A percentile compares a stretch with the other conserved stretches of the same genome.
Conservation (phyloP, 2,888 invertebrate species). For the Callyntrura guangdongensis region DNA sequence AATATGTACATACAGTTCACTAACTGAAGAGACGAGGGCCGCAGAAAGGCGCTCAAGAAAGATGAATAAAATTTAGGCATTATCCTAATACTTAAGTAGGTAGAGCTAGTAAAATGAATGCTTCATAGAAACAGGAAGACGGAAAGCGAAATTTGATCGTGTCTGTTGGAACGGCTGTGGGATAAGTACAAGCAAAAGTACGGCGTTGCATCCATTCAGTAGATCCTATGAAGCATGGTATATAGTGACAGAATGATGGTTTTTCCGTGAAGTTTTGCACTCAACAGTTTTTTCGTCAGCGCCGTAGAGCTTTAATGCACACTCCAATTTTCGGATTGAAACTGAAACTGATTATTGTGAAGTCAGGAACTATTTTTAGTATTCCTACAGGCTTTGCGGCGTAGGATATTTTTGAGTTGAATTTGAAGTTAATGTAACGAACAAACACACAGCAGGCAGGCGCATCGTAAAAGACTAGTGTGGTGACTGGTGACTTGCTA, state of each 20-base stretch:
- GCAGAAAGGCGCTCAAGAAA: constrained; percentile 10
- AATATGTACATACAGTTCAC: background rate
- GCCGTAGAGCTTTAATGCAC: constrained; percentile 16
- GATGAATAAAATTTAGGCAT: constrained; percentile 50
- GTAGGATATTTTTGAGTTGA: constrained; percentile 76
- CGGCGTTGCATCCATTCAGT: constrained; percentile 47
- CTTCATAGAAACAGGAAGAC: constrained; percentile 7
- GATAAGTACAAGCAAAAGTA: background rate
- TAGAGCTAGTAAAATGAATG: constrained; percentile 22
- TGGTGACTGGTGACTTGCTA: background rate
- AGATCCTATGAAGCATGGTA: constrained; percentile 46
- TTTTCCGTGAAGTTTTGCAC: constrained; percentile 74
- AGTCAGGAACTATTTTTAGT: constrained; percentile 83
- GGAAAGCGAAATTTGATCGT: constrained; percentile 23
- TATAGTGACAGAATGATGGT: constrained; percentile 51
- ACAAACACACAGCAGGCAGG: background rate
- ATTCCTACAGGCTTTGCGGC: constrained; percentile 74
- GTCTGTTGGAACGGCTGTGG: constrained; percentile 1
- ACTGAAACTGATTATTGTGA: constrained; percentile 79
- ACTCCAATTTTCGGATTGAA: constrained; percentile 74
- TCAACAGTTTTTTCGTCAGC: constrained; percentile 56
- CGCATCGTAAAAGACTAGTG: constrained; percentile 6
- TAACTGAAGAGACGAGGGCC: background rate
- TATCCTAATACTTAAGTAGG: background rate
- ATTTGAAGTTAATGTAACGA: constrained; percentile 38